Conservation (phyloP, 2,797 vertebrate genomes). For the Chelonia mydas region DNA sequence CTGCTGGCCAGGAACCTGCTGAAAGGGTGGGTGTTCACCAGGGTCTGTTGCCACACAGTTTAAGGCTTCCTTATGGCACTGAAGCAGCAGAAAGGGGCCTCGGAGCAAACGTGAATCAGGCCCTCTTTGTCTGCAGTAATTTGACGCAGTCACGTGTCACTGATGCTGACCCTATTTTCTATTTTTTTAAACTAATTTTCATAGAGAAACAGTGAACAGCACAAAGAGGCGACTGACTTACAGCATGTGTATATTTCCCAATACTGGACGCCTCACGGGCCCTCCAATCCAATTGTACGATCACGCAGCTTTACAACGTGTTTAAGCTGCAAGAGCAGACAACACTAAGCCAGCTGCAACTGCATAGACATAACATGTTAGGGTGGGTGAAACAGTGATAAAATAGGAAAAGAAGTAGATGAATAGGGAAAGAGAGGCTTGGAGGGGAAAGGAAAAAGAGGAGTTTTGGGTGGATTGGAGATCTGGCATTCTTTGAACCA, state of each 20-base stretch:
- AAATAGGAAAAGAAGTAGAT: not conserved
- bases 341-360: not conserved
- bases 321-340: not conserved
- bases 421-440: not conserved
- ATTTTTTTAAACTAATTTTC: not conserved
- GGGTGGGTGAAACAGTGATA: not conserved
- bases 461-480: not conserved
- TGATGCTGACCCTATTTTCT: no score
- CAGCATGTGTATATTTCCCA: not conserved
- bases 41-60: no score
- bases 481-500: not conserved
- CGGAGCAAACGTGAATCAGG: not conserved
- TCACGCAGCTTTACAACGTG: not conserved
- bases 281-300: not conserved
- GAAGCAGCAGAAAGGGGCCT: no score
- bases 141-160: not conserved
- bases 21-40: no score
- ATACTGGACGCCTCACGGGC: fast-evolving
- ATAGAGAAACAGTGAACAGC: not conserved
- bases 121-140: not conserved
- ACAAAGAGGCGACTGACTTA: not conserved
- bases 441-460: not conserved
- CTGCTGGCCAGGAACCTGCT: not conserved
- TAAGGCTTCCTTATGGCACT: no score
- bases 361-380: not conserved